Base-by-base conservation (phyloP, 2,113 vertebrate genomes). In the Taurulus bubalis region DNA sequence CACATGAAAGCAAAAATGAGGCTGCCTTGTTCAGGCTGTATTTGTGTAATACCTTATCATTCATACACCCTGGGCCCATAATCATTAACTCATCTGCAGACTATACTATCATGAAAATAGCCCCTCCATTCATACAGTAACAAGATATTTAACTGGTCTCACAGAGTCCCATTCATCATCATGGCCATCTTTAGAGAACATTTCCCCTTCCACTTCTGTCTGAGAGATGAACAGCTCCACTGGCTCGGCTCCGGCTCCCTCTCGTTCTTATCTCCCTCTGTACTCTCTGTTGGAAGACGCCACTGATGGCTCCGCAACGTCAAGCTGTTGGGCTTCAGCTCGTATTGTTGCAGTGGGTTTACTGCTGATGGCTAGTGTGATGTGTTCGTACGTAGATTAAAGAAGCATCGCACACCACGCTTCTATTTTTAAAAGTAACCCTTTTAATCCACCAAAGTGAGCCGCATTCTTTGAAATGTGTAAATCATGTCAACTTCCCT, bases 361-460 rank as follows among this genome's bases (percentile, higher is more conserved):
- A 85, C 77, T 56, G 64, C 76, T 77, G 82, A 90, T 85, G 83
- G 82, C 66, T 70, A 42, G 51, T 10, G 34, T 55, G 59, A 82
- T 85, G 71, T 69, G 71, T 69, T 82, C 66, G 38, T 28, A 67
- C 71, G 40, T 36, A 87, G 88, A 92, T 87, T 88, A 86, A 85
- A 87, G 84, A 82, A n/a, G 58, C 60, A 40, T 68, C 22, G 10
- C 69, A 2, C 2, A 8, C 70, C 1, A 0, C 24, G 67, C 72
- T 79, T 85, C 88, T 89, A 89, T 90, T 92, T 91, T 88, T 87
- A 87, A 71, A 65, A 64, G 16, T 71, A 77, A 77, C 15, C 59
- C 80, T 56, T 80, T 76, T 87, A 85, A 87, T 79, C 77, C 83
- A 81, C 47, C 49, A 76, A 80, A 82, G 85, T 77, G 47, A 60